These are phyloP conservation scores for Discoglossus pictus DNA, from an alignment of 2,797 vertebrate species.

Conservation along the genomic window DNA sequence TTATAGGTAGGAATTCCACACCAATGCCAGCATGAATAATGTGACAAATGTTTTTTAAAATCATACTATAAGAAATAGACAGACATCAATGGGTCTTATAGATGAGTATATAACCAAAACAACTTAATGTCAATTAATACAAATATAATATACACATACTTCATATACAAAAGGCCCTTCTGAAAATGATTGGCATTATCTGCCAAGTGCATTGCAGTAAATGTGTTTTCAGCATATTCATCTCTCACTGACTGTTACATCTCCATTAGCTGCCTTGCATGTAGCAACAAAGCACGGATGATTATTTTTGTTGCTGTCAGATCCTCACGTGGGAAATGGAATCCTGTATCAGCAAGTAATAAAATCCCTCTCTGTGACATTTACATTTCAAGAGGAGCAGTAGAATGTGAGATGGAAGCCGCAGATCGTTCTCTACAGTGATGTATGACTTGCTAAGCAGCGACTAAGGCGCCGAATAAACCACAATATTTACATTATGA, in stretches of 20 bases:
- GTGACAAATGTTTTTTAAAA: too few species aligned
- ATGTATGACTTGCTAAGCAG: slow-evolving; percentile 27
- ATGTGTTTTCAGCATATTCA: too few species aligned
- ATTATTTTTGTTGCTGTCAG: slow-evolving; percentile 16
- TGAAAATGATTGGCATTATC: too few species aligned
- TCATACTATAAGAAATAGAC: too few species aligned
- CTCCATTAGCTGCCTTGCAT: slow-evolving; percentile 12
- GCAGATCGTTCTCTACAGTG: slow-evolving; percentile 11
- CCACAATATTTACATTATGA: slow-evolving; percentile 20
- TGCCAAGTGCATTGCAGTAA: too few species aligned
- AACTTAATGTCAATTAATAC: too few species aligned
- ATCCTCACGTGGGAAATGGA: slow-evolving; percentile 8
- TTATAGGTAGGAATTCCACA: too few species aligned
- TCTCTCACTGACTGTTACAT: neutral
- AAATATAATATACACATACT: too few species aligned
- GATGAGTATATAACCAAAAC: too few species aligned
- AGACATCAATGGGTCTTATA: too few species aligned
- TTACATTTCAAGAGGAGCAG: slow-evolving; percentile 35
- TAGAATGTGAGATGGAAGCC: slow-evolving; percentile 30
- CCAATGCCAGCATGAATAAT: too few species aligned
- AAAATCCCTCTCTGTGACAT: slow-evolving; percentile 33
- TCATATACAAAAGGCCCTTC: too few species aligned
- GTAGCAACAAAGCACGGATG: slow-evolving; percentile 3
- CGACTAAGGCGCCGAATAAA: slow-evolving; percentile 8
- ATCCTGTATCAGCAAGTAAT: slow-evolving; percentile 15